These are phyloP conservation scores for Montipora efflorescens DNA, from an alignment of 64 coral and sea anemone species.

Conservation along the genomic window DNA sequence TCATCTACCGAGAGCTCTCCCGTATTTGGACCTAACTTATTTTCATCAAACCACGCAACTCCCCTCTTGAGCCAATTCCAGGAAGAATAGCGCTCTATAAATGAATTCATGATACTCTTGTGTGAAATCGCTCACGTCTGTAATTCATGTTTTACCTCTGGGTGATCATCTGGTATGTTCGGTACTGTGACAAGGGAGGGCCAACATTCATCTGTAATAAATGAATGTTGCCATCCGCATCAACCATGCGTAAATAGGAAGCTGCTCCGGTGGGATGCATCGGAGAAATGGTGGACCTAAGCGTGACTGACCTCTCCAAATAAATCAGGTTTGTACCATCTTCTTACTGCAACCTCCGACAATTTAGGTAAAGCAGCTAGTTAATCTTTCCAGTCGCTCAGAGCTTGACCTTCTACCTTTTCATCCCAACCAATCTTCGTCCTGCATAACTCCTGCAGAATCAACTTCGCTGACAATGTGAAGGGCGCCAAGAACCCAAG, in stretches of 20 bases:
- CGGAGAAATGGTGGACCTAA: background rate
- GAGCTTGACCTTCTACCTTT: background rate
- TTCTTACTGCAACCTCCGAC: background rate
- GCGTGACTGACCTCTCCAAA: background rate
- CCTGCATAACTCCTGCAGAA: background rate
- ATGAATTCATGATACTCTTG: background rate
- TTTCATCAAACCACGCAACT: slow-evolving; percentile 37
- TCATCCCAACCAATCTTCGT: background rate
- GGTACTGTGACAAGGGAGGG: too few relatives aligned
- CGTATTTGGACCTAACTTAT: too few relatives aligned
- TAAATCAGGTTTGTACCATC: slow-evolving; percentile 22
- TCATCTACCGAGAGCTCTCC: too few relatives aligned
- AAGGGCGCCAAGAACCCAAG: background rate
- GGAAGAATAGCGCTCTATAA: slow-evolving; percentile 66
- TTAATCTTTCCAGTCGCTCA: background rate
- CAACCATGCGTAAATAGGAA: slow-evolving; percentile 13
- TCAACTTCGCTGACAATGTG: background rate
- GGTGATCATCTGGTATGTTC: background rate
- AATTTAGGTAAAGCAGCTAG: slow-evolving; percentile 10
- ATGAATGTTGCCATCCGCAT: background rate
- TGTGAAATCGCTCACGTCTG: background rate
- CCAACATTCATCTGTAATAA: slow-evolving; percentile 8
- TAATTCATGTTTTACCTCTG: slow-evolving; percentile 27
- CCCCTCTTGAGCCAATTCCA: slow-evolving; percentile 55
- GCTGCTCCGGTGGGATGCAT: slow-evolving; percentile 39